Evolutionary conservation across 2,797 vertebrate genomes (phyloP).

Genomic region (Heteromormyrus szaboi): DNA sequence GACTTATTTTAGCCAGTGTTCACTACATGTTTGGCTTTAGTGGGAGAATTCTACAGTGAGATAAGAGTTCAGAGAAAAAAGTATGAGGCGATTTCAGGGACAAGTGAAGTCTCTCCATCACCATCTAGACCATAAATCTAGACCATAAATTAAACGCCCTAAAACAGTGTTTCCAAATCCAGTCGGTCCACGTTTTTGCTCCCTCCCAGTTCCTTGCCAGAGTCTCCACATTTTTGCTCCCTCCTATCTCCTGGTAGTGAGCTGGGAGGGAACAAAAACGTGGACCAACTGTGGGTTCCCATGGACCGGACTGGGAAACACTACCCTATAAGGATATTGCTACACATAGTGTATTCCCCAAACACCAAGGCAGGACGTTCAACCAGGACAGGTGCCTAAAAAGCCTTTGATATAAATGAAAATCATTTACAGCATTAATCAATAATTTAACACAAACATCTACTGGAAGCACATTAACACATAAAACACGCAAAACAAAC

Average conservation of each 20-base stretch:
- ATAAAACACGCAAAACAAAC: conserved; percentile 48
- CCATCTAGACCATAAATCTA: not conserved
- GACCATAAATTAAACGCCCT: not conserved
- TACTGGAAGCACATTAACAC: conserved; percentile 35
- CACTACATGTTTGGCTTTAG: not conserved
- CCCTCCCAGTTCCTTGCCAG: not conserved
- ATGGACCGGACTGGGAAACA: too few relatives aligned
- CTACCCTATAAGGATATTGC: not conserved
- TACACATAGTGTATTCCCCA: not conserved
- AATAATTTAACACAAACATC: conserved; percentile 19
- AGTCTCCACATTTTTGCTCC: not conserved
- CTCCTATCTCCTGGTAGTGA: not conserved
- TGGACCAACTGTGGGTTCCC: too few relatives aligned
- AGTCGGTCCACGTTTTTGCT: not conserved
- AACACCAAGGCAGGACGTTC: not conserved
- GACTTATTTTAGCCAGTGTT: not conserved
- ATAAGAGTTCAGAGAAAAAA: not conserved
- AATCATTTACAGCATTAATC: conserved; percentile 20
- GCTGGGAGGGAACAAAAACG: too few relatives aligned
- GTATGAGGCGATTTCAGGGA: not conserved
- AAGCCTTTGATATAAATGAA: not conserved
- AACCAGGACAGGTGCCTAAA: not conserved
- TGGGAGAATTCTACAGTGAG: not conserved
- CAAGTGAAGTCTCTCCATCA: not conserved
- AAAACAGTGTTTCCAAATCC: not conserved